Evolutionary conservation across 2,888 invertebrate species (phyloP).

Genomic region (Drosophila phalerata): DNA sequence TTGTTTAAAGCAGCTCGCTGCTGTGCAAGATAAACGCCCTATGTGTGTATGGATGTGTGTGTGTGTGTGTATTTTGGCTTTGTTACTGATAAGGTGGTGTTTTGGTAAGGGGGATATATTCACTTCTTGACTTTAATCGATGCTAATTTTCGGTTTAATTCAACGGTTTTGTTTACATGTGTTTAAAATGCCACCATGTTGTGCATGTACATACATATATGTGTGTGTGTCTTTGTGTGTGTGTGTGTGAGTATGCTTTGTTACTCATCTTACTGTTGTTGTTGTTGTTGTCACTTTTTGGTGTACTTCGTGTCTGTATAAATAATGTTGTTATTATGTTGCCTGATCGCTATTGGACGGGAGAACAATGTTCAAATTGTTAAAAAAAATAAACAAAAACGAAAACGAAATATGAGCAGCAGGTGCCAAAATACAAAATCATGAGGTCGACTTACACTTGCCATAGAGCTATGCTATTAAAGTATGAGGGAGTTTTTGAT

Average conservation of each 20-base stretch:
- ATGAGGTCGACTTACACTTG: conserved; percentile 29
- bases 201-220: neutral
- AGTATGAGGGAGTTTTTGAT: conserved; percentile 54
- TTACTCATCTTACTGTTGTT: conserved; percentile 6
- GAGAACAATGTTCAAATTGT: conserved; percentile 25
- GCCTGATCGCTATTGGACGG: conserved; percentile 55
- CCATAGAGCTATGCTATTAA: conserved; percentile 1
- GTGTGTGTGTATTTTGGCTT: conserved; percentile 50
- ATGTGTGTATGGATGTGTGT: conserved; percentile 1
- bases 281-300: conserved; percentile 14
- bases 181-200: conserved; percentile 65
- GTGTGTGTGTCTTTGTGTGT: conserved; percentile 9
- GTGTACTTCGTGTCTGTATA: conserved; percentile 41
- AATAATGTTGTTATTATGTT: conserved; percentile 76
- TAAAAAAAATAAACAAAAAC: conserved; percentile 14
- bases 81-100: conserved; percentile 67
- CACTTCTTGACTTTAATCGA: conserved; percentile 79
- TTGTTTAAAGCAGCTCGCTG: conserved; percentile 63
- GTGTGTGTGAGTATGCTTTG: conserved; percentile 41
- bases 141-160: conserved; percentile 80
- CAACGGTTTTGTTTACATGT: conserved; percentile 81
- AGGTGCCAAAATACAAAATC: conserved; percentile 57
- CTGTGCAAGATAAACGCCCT: conserved; percentile 38
- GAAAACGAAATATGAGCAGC: conserved; percentile 55
- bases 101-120: conserved; percentile 10